Conservation (phyloP, 2,113 vertebrate genomes). For the Datnioides undecimradiatus region DNA sequence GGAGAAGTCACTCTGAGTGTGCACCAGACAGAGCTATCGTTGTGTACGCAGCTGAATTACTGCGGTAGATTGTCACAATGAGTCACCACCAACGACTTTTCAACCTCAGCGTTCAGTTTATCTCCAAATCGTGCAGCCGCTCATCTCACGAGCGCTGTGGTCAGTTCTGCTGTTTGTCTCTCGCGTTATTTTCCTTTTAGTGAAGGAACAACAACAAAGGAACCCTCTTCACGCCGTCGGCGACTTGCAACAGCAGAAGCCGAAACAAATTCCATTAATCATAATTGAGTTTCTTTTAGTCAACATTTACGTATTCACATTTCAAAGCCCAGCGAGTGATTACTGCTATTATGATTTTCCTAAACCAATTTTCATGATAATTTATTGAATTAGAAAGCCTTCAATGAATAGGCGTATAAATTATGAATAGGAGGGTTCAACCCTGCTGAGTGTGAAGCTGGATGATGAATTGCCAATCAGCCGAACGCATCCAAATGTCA, state of each 20-base stretch:
- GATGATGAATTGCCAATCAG: slow-evolving; percentile 72
- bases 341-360: slow-evolving; percentile 44
- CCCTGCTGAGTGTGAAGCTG: slow-evolving; percentile 22
- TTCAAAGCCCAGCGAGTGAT: slow-evolving; percentile 40
- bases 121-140: background rate
- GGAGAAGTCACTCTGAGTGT: background rate
- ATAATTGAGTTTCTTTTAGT: slow-evolving; percentile 38
- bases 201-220: background rate
- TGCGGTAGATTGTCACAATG: background rate
- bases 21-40: background rate
- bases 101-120: background rate
- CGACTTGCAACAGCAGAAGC: slow-evolving; percentile 9
- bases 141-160: background rate
- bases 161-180: background rate
- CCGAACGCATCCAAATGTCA: slow-evolving; percentile 66
- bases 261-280: slow-evolving; percentile 29
- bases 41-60: background rate
- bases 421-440: slow-evolving; percentile 36
- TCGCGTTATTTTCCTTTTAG: background rate
- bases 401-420: slow-evolving; percentile 38
- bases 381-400: slow-evolving; percentile 50
- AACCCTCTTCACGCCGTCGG: background rate
- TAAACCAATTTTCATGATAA: slow-evolving; percentile 47
- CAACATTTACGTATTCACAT: slow-evolving; percentile 32
- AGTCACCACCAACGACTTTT: background rate